Evolutionary conservation across 2,113 vertebrate genomes (phyloP).

Genomic region (Pogonocichla stellata): DNA sequence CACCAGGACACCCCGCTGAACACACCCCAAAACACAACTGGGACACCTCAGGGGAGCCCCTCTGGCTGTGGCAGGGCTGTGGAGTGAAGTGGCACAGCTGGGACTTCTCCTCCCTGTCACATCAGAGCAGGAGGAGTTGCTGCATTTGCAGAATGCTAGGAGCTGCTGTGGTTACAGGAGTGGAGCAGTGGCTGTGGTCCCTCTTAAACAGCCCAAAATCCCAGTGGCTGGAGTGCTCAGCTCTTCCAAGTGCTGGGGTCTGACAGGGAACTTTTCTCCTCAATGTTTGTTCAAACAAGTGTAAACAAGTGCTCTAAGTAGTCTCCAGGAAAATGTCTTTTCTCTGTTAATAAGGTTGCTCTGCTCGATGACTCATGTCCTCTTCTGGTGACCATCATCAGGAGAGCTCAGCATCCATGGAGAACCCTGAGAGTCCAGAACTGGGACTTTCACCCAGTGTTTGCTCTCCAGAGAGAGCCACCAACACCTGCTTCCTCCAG

Average conservation of each 20-base stretch:
- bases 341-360: background rate
- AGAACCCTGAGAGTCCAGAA: background rate
- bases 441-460: background rate
- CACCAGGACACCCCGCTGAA: fast-evolving
- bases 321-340: background rate
- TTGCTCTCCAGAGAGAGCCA: background rate
- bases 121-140: background rate
- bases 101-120: background rate
- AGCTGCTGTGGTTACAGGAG: background rate
- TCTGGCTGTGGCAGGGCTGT: background rate
- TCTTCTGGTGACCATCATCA: background rate
- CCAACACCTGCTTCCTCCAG: background rate
- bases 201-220: background rate
- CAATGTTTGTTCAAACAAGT: background rate
- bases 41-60: background rate
- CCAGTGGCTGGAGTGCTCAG: background rate
- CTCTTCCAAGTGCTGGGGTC: background rate
- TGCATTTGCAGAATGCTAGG: background rate
- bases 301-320: background rate
- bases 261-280: background rate
- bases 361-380: background rate
- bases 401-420: background rate
- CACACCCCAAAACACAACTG: background rate
- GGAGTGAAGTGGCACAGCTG: background rate
- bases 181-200: background rate